phyloP scores from a whole-genome alignment of 2,888 invertebrate species.

The Magallana nippona region DNA sequence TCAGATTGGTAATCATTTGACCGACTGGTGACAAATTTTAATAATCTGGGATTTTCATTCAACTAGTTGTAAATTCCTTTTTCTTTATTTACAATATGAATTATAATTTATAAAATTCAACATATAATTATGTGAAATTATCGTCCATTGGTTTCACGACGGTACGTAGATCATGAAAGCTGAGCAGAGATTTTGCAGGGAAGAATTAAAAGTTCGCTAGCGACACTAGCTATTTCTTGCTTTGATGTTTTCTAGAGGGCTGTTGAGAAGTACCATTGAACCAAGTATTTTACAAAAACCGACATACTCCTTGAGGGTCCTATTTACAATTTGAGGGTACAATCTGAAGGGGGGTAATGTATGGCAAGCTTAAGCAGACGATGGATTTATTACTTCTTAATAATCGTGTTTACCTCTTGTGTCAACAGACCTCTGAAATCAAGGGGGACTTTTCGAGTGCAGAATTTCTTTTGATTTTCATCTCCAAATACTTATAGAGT shows the following conservation, averaged over 20 bases:
- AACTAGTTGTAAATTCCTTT: too few relatives aligned
- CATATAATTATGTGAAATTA: neutral
- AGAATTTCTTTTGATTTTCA: slow-evolving; percentile 34
- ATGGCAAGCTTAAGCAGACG: neutral
- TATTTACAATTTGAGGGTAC: slow-evolving; percentile 36
- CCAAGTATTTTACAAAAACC: slow-evolving; percentile 36
- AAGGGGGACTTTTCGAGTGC: slow-evolving; percentile 22
- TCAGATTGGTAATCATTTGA: too few relatives aligned
- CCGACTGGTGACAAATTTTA: too few relatives aligned
- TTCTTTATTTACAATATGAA: neutral
- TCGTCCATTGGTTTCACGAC: neutral
- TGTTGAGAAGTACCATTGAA: slow-evolving; percentile 23
- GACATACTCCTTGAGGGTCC: neutral
- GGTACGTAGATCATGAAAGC: neutral
- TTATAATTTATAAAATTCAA: neutral
- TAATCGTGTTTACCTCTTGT: slow-evolving; percentile 21
- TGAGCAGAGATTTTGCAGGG: neutral
- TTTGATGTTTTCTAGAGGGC: slow-evolving; percentile 17
- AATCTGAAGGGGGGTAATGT: neutral
- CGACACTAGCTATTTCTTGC: neutral
- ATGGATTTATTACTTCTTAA: slow-evolving; percentile 15
- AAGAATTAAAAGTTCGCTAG: neutral
- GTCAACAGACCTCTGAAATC: slow-evolving; percentile 6
- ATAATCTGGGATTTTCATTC: too few relatives aligned
- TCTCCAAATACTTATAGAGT: slow-evolving; percentile 29